Percentiles rank a stretch among this genome's conserved stretches.
phyloP scores from a whole-genome alignment of 53 echinoderm and acorn worm species.

The Arbacia lixula region DNA sequence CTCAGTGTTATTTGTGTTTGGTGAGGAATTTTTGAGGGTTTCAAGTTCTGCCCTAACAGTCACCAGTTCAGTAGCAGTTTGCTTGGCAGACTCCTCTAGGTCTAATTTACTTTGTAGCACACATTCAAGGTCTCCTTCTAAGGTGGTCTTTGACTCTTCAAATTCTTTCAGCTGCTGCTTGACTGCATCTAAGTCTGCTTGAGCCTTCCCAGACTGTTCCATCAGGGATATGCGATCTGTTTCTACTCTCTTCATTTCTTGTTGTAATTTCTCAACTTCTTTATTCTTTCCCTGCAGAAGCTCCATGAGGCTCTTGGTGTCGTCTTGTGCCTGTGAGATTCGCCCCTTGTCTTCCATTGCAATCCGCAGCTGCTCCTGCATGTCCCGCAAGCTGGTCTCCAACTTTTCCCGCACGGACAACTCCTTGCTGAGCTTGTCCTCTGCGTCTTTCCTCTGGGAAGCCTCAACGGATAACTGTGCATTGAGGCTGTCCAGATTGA shows the following conservation, averaged over 20 bases:
- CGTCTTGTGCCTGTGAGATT: conserved; percentile 35
- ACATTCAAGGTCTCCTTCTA: conserved; percentile 51
- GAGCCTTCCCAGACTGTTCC: conserved; percentile 23
- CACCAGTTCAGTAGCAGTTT: conserved; percentile 29
- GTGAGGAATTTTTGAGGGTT: conserved; percentile 35
- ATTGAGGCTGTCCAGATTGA: conserved; percentile 4
- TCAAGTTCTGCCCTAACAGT: conserved; percentile 58
- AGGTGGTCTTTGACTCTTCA: conserved; percentile 35
- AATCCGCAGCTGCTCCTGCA: conserved; percentile 58
- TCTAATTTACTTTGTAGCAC: conserved; percentile 42
- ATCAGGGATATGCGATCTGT: conserved; percentile 22
- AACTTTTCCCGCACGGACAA: conserved; percentile 34
- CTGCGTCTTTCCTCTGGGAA: not conserved
- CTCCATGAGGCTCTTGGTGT: conserved; percentile 59
- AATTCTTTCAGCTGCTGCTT: conserved; percentile 39
- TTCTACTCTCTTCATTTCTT: conserved; percentile 46
- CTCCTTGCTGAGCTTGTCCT: conserved; percentile 28
- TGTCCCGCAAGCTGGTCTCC: conserved; percentile 49
- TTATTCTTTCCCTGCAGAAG: conserved; percentile 61
- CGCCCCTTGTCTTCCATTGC: conserved; percentile 58
- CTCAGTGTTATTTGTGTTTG: conserved; percentile 34
- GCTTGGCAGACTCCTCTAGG: conserved; percentile 47
- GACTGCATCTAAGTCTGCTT: conserved; percentile 15
- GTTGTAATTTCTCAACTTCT: conserved; percentile 61
- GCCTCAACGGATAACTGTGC: conserved; percentile 13